Conservation (phyloP, 2,888 invertebrate species). For the Autographa pulchrina region DNA sequence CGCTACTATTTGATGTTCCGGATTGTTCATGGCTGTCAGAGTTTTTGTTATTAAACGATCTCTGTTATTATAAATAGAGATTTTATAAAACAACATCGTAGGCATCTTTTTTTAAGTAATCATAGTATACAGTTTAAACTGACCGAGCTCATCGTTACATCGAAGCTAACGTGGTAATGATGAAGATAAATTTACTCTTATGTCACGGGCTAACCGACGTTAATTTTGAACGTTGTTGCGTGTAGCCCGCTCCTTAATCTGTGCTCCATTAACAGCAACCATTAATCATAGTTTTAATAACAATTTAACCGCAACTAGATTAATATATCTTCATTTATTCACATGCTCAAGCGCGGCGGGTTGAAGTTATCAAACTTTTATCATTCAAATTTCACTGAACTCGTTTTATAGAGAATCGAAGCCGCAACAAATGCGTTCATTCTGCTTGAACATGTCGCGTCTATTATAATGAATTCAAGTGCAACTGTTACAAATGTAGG, state of each 20-base stretch:
- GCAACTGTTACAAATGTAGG: slow-evolving; percentile 84
- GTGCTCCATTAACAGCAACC: slow-evolving; percentile 83
- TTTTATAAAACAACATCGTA: slow-evolving; percentile 41
- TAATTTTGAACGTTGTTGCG: slow-evolving; percentile 83
- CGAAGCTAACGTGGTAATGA: slow-evolving; percentile 79
- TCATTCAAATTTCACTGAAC: slow-evolving; percentile 84
- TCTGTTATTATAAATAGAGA: slow-evolving; percentile 36
- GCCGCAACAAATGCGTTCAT: slow-evolving; percentile 79
- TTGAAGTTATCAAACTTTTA: slow-evolving; percentile 78
- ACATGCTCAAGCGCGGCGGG: slow-evolving; percentile 70
- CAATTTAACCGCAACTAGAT: slow-evolving; percentile 88
- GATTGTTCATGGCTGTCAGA: slow-evolving; percentile 32
- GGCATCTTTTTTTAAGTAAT: slow-evolving; percentile 66
- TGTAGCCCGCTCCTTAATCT: slow-evolving; percentile 86
- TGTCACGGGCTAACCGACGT: slow-evolving; percentile 80
- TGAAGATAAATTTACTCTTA: slow-evolving; percentile 85
- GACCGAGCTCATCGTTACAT: slow-evolving; percentile 63
- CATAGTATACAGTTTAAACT: slow-evolving; percentile 62
- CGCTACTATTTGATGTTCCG: slow-evolving; percentile 21
- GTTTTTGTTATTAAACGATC: slow-evolving; percentile 23
- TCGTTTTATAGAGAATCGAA: slow-evolving; percentile 76
- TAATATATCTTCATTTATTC: slow-evolving; percentile 89
- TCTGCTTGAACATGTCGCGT: slow-evolving; percentile 62
- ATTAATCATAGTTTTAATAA: slow-evolving; percentile 90
- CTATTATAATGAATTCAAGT: slow-evolving; percentile 78